Evolutionary conservation across 2,113 vertebrate species (phyloP).

Genomic region (Prietella phreatophila): DNA sequence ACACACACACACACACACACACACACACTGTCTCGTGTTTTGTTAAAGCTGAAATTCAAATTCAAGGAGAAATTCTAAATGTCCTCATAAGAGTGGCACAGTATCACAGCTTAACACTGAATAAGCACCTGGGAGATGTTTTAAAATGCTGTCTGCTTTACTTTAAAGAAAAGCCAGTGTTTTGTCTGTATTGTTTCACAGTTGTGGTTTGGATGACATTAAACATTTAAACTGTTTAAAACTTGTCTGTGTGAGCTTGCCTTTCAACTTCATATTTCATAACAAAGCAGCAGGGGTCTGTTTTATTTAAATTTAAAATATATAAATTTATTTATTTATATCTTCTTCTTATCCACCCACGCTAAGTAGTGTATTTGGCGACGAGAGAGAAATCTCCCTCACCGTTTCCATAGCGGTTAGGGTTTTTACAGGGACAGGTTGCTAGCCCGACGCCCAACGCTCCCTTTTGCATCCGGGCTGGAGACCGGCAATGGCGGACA

Average conservation of each 20-base stretch:
- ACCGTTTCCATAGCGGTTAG: too few species aligned
- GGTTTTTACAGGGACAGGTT: too few species aligned
- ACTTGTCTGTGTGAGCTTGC: not conserved
- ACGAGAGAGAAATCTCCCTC: too few species aligned
- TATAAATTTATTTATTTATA: too few species aligned
- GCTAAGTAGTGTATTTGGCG: too few species aligned
- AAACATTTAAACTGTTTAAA: not conserved
- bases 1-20: too few species aligned
- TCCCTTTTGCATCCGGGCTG: too few species aligned
- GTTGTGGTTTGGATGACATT: not conserved
- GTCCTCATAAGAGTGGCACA: not conserved
- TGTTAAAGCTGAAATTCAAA: not conserved
- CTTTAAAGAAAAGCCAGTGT: not conserved
- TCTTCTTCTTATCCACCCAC: too few species aligned
- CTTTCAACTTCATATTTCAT: not conserved
- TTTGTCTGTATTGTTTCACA: conserved; percentile 6
- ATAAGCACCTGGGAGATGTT: not conserved
- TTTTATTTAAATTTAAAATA: too few species aligned
- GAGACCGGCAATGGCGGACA: too few species aligned
- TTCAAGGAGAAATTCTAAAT: not conserved
- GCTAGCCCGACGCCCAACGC: too few species aligned
- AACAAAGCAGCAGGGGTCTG: not conserved
- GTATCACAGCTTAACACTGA: not conserved
- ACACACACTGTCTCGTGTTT: too few species aligned
- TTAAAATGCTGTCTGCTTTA: not conserved